Evolutionary conservation across 2,797 vertebrate species (phyloP), one percentile per base, ranked within the genome.

Genomic region (Clarias platycephalus): DNA sequence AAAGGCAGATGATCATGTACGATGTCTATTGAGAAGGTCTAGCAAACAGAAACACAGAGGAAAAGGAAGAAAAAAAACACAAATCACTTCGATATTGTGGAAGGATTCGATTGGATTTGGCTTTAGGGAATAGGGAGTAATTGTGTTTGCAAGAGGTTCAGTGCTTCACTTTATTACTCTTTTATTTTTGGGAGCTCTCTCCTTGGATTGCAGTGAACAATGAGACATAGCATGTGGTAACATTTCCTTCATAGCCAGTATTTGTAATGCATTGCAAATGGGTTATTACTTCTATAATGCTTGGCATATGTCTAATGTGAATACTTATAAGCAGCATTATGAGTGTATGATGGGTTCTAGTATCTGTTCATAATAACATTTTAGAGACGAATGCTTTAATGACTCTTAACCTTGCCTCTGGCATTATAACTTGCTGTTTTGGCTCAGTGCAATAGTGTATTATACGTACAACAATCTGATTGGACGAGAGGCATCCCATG

Each of bases 71-170:
- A 80, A 31, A 18, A 6, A 16, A 28, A 9, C n/a, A 80, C 3
- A 28, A 62, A 76, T 89, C 87, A 91, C 92, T 90, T 90, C 89
- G 85, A 90, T 91, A 92, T 87, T 83, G 37, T 85, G 87, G 91
- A 90, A 91, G 86, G 87, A 93, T 93, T 91, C 86, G 85, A 90
- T 90, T 90, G 89, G 85, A 49, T 92, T 91, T 92, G 89, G 90
- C 88, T 91, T 86, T 83, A 81, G 89, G 91, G 89, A 86, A 75
- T 26, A 34, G 80, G 75, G 70, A 68, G 58, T 85, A 64, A 87
- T 78, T 86, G 84, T 77, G 85, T 83, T 85, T 75, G 86, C 86
- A 85, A 87, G 75, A 87, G 85, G 85, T 78, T 82, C 81, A 49
- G 44, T 70, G 85, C 71, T 80, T 78, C 22, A 63, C 72, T 72